Base-by-base conservation (phyloP, 1,140 invertebrate species). In the Cydia strobilella region DNA sequence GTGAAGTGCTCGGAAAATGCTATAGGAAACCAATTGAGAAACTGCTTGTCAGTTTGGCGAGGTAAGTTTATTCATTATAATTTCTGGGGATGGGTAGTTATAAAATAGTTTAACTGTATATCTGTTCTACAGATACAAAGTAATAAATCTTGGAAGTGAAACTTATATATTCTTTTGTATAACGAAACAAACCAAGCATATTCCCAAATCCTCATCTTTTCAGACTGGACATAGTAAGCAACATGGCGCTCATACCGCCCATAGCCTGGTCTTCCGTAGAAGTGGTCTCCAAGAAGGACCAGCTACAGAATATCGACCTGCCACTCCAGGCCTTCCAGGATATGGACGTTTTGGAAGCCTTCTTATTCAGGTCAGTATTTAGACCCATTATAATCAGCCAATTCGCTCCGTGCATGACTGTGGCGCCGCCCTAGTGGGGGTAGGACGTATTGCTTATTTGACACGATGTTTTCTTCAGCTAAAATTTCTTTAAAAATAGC, bases 271-370 rank as follows among this genome's bases (percentile, higher is more conserved):
- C 86, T 1, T 86, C 82, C 48, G 86, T 91, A 0, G 88, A 93
- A 5, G 85, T 90, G 5, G 74, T 74, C 0, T 73, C 80, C 2
- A 85, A 86, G 13, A 90, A 90, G 23, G 88, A 90, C n/a, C 83
- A 83, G 7, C 71, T 91, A 15, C 83, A 89, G 45, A 88, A 90
- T 72, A 88, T 93, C 3, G 90, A 90, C n/a, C 65, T 93, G 10
- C 94, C 94, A 0, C 83, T 94, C 9, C 94, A 94, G 74, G 91
- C 94, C 5, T 91, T 98, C n/a, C 96, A 96, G 82, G 97, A 98
- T 84, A 94, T 96, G 80, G 96, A 97, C 80, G 94, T 98, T 1
- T 88, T 98, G 2, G 94, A 95, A 76, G 94, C 95, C 54, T 96
- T 95, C 79, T 91, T 95, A 75, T 96, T 94, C 86, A 93, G 94